phyloP scores from a whole-genome alignment of 1,140 invertebrate species.

The Anoplolepis gracilipes region DNA sequence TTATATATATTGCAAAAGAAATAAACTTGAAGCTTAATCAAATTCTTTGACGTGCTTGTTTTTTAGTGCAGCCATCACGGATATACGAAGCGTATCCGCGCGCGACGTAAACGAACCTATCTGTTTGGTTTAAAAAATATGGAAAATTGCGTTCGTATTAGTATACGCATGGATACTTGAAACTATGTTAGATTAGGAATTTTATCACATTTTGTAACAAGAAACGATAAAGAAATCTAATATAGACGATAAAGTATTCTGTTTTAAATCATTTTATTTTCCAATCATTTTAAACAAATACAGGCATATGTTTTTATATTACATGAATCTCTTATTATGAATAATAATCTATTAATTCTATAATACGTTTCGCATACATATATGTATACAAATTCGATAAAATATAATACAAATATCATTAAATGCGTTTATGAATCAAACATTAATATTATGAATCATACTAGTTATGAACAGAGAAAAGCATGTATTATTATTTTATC shows the following conservation, averaged over 20 bases:
- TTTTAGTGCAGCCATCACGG: background rate
- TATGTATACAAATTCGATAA: background rate
- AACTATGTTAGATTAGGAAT: constrained; percentile 9
- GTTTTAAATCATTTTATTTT: too few relatives aligned
- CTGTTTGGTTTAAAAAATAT: constrained; percentile 18
- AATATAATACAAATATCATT: background rate
- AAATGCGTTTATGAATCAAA: background rate
- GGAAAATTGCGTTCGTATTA: too few relatives aligned
- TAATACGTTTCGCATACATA: background rate
- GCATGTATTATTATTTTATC: background rate
- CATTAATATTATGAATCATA: background rate
- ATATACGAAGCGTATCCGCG: too few relatives aligned
- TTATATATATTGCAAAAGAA: constrained; percentile 33
- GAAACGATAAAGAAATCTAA: background rate
- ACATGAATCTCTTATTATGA: background rate
- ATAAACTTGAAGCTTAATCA: constrained; percentile 27
- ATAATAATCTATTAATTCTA: background rate
- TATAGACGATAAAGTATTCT: background rate
- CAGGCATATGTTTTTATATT: background rate
- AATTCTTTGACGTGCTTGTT: constrained; percentile 26
- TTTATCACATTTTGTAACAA: background rate
- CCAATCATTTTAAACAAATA: background rate
- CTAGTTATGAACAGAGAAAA: background rate
- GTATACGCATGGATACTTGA: background rate
- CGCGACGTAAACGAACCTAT: background rate